phyloP scores from a whole-genome alignment of 2,797 vertebrate genomes.

The Garrulus glandarius region DNA sequence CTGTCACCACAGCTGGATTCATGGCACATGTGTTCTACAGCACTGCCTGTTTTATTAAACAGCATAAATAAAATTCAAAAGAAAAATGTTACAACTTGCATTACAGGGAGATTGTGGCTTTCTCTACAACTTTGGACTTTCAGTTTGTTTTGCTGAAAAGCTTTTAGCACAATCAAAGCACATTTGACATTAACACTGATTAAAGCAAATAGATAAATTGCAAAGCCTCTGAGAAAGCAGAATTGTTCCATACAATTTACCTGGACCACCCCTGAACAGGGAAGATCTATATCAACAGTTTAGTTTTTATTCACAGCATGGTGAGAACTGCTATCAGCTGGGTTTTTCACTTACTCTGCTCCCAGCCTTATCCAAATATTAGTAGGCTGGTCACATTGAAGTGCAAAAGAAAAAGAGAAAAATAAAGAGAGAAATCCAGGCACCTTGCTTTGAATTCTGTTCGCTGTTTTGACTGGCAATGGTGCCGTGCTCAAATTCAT shows the following conservation, averaged over 20 bases:
- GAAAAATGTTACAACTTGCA: background rate
- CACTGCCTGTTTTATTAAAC: slow-evolving; percentile 27
- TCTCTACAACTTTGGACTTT: background rate
- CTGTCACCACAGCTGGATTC: background rate
- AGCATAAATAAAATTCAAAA: slow-evolving; percentile 30
- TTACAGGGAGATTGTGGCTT: background rate
- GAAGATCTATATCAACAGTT: slow-evolving; percentile 45
- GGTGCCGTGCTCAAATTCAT: accelerated
- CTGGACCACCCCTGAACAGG: background rate
- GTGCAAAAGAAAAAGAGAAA: background rate
- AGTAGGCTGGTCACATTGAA: background rate
- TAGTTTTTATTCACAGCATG: slow-evolving; percentile 14
- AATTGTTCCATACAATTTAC: background rate
- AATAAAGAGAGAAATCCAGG: background rate
- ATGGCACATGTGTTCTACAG: background rate
- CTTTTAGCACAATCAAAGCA: slow-evolving; percentile 37
- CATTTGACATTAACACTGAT: slow-evolving; percentile 22
- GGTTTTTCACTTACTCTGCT: background rate
- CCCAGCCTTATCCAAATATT: background rate
- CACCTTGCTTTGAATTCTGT: background rate
- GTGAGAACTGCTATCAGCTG: background rate
- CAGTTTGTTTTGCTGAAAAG: slow-evolving; percentile 1
- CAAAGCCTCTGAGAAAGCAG: background rate
- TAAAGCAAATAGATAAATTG: slow-evolving; percentile 24
- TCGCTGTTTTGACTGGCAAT: background rate